phyloP scores from a whole-genome alignment of 2,888 invertebrate species.

The Margaritifera margaritifera region DNA sequence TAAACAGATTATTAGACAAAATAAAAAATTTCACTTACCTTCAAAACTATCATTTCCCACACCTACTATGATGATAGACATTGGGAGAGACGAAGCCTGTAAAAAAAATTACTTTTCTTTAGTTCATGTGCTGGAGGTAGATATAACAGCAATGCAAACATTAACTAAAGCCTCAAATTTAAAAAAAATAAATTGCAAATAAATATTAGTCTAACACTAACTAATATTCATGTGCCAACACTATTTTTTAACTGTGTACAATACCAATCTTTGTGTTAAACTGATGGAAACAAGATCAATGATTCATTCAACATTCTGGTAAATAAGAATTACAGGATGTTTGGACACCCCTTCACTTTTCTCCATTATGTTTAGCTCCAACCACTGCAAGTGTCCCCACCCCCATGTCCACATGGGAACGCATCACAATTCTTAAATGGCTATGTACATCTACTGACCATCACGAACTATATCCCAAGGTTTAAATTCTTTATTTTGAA shows the following conservation, averaged over 20 bases:
- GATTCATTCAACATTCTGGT: background rate
- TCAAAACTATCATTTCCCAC: slow-evolving; percentile 69
- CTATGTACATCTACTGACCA: too few relatives aligned
- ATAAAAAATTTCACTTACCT: slow-evolving; percentile 42
- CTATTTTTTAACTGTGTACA: background rate
- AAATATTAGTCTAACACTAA: background rate
- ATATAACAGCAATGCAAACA: background rate
- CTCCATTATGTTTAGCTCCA: too few relatives aligned
- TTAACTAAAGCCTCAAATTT: background rate
- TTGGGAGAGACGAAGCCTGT: slow-evolving; percentile 70
- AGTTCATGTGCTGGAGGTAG: too few relatives aligned
- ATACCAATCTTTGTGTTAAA: background rate
- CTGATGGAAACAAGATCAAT: background rate
- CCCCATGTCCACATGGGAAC: too few relatives aligned
- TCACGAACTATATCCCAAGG: too few relatives aligned
- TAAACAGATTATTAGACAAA: too few relatives aligned
- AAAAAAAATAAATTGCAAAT: background rate
- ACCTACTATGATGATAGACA: slow-evolving; percentile 70
- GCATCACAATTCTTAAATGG: too few relatives aligned
- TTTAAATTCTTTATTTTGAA: too few relatives aligned
- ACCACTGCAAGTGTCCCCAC: too few relatives aligned
- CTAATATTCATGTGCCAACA: background rate
- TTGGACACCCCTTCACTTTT: too few relatives aligned
- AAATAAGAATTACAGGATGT: too few relatives aligned
- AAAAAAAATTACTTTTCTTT: slow-evolving; percentile 25